Evolutionary conservation across 2,797 vertebrate species (phyloP).

Genomic region (Setipinna tenuifilis): DNA sequence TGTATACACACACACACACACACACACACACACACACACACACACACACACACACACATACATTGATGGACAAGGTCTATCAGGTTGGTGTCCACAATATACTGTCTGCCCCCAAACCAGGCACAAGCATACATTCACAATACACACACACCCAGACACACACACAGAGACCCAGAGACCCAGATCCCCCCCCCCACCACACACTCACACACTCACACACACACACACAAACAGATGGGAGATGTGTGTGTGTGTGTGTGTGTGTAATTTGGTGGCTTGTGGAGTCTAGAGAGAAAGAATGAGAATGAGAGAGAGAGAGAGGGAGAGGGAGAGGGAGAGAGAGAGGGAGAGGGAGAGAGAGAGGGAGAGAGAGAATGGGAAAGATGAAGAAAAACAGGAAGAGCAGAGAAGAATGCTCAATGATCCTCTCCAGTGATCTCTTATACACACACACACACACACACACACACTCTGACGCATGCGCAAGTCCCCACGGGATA

Average conservation of each 20-base stretch:
- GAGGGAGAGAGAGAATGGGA: constrained; percentile 1
- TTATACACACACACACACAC: constrained; percentile 44
- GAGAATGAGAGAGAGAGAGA: constrained; percentile 25
- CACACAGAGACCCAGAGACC: constrained; percentile 42
- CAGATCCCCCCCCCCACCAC: too few relatives aligned
- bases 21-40: constrained; percentile 57
- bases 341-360: background rate
- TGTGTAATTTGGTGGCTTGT: constrained; percentile 12
- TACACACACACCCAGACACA: constrained; percentile 34
- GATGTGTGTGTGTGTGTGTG: constrained; percentile 49
- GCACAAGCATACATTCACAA: background rate
- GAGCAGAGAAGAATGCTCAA: constrained; percentile 41
- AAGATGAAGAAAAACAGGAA: constrained; percentile 29
- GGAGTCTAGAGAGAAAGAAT: background rate
- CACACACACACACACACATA: constrained; percentile 38
- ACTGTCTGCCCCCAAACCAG: background rate
- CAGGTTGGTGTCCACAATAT: background rate
- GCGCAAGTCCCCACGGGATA: constrained; percentile 65
- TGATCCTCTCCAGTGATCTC: constrained; percentile 6
- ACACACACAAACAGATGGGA: constrained; percentile 54
- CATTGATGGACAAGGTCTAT: background rate
- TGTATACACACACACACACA: constrained; percentile 54
- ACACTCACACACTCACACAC: constrained; percentile 44
- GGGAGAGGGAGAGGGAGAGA: constrained; percentile 44
- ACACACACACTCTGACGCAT: constrained; percentile 50